A percentile compares a stretch with the other conserved stretches of the same genome.
phyloP scores from a whole-genome alignment of 2,888 invertebrate species.

The Malthinus seriepunctatus region DNA sequence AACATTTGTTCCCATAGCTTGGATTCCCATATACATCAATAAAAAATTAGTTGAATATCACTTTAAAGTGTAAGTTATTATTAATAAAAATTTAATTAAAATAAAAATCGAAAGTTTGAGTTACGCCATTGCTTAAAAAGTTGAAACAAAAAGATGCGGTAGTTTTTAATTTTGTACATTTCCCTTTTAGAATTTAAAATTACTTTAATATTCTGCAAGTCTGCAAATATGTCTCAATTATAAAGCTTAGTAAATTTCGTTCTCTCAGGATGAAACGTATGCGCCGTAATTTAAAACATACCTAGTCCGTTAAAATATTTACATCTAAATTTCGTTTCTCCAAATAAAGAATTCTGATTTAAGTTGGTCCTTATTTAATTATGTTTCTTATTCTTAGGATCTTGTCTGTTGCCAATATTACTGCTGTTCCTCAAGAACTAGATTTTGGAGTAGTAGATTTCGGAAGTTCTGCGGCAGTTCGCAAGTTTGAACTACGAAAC shows the following conservation, averaged over 20 bases:
- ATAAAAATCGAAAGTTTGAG: too few relatives aligned
- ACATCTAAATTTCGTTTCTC: slow-evolving; percentile 10
- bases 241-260: too few relatives aligned
- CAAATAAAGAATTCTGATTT: slow-evolving; percentile 7
- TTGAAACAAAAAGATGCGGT: too few relatives aligned
- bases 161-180: too few relatives aligned
- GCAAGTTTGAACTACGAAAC: slow-evolving; percentile 49
- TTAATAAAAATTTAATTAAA: not conserved
- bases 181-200: too few relatives aligned
- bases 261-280: too few relatives aligned
- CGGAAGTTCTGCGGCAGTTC: slow-evolving; percentile 48
- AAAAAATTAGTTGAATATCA: slow-evolving; percentile 43
- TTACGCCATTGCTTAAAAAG: too few relatives aligned
- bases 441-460: slow-evolving; percentile 55
- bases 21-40: slow-evolving; percentile 50
- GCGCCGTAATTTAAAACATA: too few relatives aligned
- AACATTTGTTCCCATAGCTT: slow-evolving; percentile 40
- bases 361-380: slow-evolving; percentile 11
- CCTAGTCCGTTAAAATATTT: not conserved
- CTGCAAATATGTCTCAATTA: too few relatives aligned
- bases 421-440: slow-evolving; percentile 43
- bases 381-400: slow-evolving; percentile 31
- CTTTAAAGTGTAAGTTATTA: slow-evolving; percentile 44
- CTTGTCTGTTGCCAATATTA: slow-evolving; percentile 41
- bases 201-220: too few relatives aligned